Conservation (phyloP, 2,888 invertebrate genomes). For the Apeira syringaria region DNA sequence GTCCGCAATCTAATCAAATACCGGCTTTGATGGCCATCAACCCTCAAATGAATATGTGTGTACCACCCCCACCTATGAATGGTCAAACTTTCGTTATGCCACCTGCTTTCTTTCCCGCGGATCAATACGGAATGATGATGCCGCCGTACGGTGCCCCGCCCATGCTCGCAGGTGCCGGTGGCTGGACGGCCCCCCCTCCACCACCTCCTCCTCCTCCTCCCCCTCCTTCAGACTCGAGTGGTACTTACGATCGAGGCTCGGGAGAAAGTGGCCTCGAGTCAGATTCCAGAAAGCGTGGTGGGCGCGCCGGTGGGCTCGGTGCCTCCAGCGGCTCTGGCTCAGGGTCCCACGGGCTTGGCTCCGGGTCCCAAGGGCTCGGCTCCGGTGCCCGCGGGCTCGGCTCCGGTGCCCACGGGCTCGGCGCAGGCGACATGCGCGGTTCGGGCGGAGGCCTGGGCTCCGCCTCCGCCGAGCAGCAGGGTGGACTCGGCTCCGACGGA, state of each 20-base stretch:
- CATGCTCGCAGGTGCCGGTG: conserved; percentile 48
- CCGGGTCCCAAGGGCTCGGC: conserved; percentile 38
- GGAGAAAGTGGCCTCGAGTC: conserved; percentile 71
- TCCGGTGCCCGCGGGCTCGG: conserved; percentile 38
- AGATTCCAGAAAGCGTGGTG: conserved; percentile 75
- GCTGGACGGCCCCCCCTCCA: conserved; percentile 63
- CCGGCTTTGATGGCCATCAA: conserved; percentile 70
- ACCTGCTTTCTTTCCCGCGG: conserved; percentile 64
- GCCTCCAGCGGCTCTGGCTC: conserved; percentile 33
- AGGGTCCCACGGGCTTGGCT: conserved; percentile 37
- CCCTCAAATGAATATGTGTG: conserved; percentile 70
- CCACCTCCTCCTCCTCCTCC: conserved; percentile 72
- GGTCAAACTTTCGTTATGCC: conserved; percentile 62
- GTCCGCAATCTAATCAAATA: conserved; percentile 48
- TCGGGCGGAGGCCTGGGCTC: conserved; percentile 37
- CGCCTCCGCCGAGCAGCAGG: conserved; percentile 38
- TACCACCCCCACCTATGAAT: conserved; percentile 63
- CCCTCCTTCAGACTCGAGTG: conserved; percentile 57
- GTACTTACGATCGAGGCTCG: conserved; percentile 63
- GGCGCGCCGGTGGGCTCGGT: conserved; percentile 47
- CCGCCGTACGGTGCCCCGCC: conserved; percentile 42
- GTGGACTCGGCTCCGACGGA: conserved; percentile 38
- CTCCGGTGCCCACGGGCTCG: conserved; percentile 36
- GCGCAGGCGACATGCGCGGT: conserved; percentile 33
- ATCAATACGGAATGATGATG: conserved; percentile 74